Evolutionary conservation across 2,113 vertebrate species (phyloP), one percentile per base, ranked within the genome.

Genomic region (Plecotus auritus): DNA sequence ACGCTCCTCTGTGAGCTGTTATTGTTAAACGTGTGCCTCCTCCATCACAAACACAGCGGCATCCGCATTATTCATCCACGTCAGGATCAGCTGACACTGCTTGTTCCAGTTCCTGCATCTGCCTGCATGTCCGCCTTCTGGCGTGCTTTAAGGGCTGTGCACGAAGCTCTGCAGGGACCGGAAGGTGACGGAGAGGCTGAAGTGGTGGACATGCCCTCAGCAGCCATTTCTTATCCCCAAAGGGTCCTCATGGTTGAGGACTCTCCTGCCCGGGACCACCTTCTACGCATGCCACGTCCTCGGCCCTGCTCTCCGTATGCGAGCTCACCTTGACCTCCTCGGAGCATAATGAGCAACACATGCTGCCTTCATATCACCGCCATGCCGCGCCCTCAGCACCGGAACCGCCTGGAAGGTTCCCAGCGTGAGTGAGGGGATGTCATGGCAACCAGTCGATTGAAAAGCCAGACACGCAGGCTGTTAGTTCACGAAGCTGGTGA

Each of bases 321-420:
- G 93, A 93, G 96, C 97, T 97, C 97, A 96, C 97, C 97, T 97
- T 97, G 97, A 98, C 97, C 97, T 98, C 98, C 97, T 98, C 81
- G 17, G 97, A 94, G 96, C 78, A 93, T 77, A 95, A 97, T 95
- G 45, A 98, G 93, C 82, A 96, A 97, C 93, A 88, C 51, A 96
- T 86, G 2, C 59, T 85, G 47, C 81, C 56, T 88, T 95, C 78
- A 73, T 69, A 66, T 35, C 47, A 17, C 72, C 4, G 23, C 56
- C 77, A 81, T 88, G 88, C 88, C 77, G 82, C 88, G 93, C 92
- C 90, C 96, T 95, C 51, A 95, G 95, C 74, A 37, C 32, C 61
- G 82, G 77, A 97, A 97, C 28, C 82, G 91, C 97, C 87, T 90
- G 96, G 91, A 87, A 97, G 95, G 85, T 88, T 91, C 94, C 54